Evolutionary conservation across 2,113 vertebrate genomes (phyloP).

Genomic region (Pongo pygmaeus): DNA sequence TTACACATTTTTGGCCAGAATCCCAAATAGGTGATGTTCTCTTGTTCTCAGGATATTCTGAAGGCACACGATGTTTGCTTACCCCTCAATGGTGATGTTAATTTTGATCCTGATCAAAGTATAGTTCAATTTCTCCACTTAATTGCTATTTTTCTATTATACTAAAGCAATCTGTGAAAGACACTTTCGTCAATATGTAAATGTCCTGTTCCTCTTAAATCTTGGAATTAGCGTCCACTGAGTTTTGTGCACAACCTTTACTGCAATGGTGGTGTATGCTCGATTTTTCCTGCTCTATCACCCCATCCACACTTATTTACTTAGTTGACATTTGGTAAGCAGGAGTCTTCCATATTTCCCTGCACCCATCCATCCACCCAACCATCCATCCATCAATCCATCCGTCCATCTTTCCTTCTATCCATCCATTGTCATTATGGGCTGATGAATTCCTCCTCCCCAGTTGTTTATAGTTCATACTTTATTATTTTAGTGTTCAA

Average conservation of each 20-base stretch:
- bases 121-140: neutral
- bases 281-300: neutral
- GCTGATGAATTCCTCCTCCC: neutral
- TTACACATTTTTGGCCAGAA: neutral
- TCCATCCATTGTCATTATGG: neutral
- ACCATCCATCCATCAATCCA: too few relatives aligned
- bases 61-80: neutral
- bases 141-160: neutral
- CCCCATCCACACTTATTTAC: neutral
- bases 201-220: neutral
- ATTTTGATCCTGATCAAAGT: slow-evolving; percentile 10
- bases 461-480: neutral
- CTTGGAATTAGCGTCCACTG: neutral
- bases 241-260: neutral
- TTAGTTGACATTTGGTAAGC: neutral
- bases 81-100: neutral
- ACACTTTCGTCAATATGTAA: neutral
- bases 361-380: neutral
- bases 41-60: neutral
- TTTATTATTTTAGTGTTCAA: neutral
- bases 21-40: neutral
- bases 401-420: too few relatives aligned
- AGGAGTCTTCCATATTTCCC: neutral
- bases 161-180: neutral
- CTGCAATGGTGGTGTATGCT: neutral